Conservation (phyloP, 2,888 invertebrate genomes). For the Slavum lentiscoides region DNA sequence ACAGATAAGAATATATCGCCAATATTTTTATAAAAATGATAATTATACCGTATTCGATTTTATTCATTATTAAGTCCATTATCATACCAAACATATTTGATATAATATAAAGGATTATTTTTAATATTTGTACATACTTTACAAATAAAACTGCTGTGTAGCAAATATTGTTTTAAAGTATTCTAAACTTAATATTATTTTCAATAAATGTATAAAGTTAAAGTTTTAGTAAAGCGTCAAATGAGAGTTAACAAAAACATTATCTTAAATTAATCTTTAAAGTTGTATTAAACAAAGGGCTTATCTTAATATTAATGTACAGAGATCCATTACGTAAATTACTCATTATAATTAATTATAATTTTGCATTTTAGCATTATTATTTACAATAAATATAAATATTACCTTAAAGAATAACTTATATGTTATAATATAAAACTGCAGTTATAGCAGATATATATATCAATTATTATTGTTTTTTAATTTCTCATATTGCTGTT, state of each 20-base stretch:
- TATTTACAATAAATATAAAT: neutral
- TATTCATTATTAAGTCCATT: no score
- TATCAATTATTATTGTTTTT: neutral
- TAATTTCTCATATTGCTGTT: no score
- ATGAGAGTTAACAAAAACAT: neutral
- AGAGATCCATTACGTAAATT: conserved; percentile 11
- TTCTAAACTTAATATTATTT: no score
- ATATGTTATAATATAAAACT: neutral
- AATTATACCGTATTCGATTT: no score
- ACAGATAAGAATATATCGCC: no score
- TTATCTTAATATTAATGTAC: neutral
- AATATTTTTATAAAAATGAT: no score
- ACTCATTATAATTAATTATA: conserved; percentile 12
- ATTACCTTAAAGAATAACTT: neutral
- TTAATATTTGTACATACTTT: no score
- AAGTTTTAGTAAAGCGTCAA: neutral
- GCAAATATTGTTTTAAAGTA: no score
- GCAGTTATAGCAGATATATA: neutral
- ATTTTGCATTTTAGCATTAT: neutral
- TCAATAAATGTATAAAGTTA: neutral
- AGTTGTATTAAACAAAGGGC: neutral
- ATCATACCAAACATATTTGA: no score
- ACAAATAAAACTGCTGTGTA: no score
- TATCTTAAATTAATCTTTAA: conserved; percentile 8
- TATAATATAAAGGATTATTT: no score